Percentiles rank a stretch among this genome's conserved stretches.
These are phyloP conservation scores for Oncorhynchus nerka DNA, from an alignment of 2,113 vertebrate genomes.

Conservation along the genomic window DNA sequence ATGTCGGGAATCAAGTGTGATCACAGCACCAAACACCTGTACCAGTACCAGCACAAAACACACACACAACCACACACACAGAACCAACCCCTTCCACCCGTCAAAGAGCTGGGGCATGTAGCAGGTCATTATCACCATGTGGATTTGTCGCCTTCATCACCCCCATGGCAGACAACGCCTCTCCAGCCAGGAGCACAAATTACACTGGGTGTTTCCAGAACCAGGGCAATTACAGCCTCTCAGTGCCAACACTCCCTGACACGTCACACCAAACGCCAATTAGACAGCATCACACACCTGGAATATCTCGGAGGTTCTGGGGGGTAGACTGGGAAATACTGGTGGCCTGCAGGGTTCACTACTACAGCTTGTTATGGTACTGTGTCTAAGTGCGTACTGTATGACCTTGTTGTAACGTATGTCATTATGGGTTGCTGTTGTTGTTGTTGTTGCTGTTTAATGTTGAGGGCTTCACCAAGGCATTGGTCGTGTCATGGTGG, in stretches of 20 bases:
- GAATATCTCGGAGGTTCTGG: neutral
- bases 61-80: neutral
- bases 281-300: neutral
- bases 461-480: too few relatives aligned
- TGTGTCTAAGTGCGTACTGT: too few relatives aligned
- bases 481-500: too few relatives aligned
- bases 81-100: neutral
- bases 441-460: too few relatives aligned
- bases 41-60: conserved; percentile 32
- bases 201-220: conserved; percentile 1
- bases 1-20: neutral
- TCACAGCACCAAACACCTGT: neutral
- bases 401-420: too few relatives aligned
- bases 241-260: neutral
- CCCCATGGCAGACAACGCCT: conserved; percentile 8
- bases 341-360: too few relatives aligned
- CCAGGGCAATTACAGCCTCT: neutral
- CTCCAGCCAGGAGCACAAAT: conserved; percentile 1
- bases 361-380: too few relatives aligned
- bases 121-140: conserved; percentile 44
- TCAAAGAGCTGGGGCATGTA: conserved; percentile 23
- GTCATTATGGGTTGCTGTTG: too few relatives aligned
- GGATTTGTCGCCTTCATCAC: conserved; percentile 19
- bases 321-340: too few relatives aligned
- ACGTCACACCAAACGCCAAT: neutral